Evolutionary conservation across 2,888 invertebrate species (phyloP).

Genomic region (Rotaria socialis): DNA sequence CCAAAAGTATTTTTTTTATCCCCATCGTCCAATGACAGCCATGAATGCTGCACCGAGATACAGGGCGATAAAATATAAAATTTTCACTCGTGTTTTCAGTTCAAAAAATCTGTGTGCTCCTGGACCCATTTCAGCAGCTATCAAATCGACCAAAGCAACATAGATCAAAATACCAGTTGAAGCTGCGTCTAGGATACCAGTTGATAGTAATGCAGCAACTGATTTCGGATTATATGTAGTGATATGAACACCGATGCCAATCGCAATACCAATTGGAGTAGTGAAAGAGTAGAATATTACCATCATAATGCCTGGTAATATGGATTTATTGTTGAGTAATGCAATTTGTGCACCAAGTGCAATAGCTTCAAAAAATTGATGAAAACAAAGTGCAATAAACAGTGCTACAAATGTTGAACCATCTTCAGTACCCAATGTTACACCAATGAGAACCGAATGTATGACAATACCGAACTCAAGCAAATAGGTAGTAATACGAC

Average conservation of each 20-base stretch:
- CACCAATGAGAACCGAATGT: background rate
- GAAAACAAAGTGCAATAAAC: constrained; percentile 1
- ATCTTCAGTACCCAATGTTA: background rate
- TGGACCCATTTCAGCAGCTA: background rate
- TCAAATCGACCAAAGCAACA: constrained; percentile 3
- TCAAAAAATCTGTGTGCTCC: background rate
- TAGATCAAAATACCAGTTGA: background rate
- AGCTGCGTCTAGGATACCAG: background rate
- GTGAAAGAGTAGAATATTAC: background rate
- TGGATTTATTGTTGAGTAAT: background rate
- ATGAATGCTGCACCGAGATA: background rate
- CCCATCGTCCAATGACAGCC: background rate
- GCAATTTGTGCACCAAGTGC: constrained; percentile 19
- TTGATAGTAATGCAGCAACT: background rate
- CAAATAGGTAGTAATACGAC: background rate
- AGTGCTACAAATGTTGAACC: background rate
- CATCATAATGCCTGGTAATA: background rate
- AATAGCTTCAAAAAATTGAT: constrained; percentile 16
- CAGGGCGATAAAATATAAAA: background rate
- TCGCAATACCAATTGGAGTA: background rate
- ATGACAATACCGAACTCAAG: background rate
- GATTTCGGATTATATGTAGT: background rate
- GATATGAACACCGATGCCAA: background rate
- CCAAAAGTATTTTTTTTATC: background rate
- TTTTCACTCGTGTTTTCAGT: background rate